These are phyloP conservation scores for Phasianus colchicus DNA, from an alignment of 2,113 vertebrate genomes.

Conservation along the genomic window DNA sequence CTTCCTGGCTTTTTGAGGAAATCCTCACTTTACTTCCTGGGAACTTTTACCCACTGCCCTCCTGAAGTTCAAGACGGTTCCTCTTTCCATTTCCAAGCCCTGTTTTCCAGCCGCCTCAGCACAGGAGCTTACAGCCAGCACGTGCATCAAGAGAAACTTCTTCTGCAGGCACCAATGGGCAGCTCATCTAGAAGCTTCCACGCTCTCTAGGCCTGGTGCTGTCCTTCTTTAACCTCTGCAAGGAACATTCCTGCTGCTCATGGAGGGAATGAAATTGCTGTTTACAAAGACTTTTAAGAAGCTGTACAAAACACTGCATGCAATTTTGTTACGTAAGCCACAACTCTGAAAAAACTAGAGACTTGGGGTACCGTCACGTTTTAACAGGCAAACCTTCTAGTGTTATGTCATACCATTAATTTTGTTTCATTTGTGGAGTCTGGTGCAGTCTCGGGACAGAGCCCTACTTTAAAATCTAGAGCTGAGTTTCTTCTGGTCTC, in stretches of 20 bases:
- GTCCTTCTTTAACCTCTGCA: neutral
- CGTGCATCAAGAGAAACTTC: no score
- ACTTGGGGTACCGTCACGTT: neutral
- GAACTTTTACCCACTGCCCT: neutral
- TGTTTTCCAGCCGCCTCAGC: neutral
- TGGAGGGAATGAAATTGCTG: neutral
- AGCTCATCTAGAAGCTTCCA: neutral
- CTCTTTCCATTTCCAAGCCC: neutral
- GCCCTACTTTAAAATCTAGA: neutral
- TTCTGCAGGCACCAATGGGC: neutral
- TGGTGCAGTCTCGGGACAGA: neutral
- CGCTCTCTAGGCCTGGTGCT: neutral
- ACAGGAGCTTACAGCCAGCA: fast-evolving
- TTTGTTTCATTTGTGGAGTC: conserved; percentile 12
- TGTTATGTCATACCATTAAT: neutral
- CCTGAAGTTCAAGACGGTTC: neutral
- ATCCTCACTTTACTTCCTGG: neutral
- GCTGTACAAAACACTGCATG: neutral
- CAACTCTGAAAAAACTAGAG: neutral
- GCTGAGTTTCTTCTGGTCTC: neutral
- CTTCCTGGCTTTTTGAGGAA: neutral
- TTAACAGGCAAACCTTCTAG: conserved; percentile 5
- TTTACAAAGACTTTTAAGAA: neutral
- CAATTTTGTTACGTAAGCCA: conserved; percentile 6
- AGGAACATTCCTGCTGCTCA: neutral